Evolutionary conservation across 2,888 invertebrate genomes (phyloP).

Genomic region (Lasius platythorax): DNA sequence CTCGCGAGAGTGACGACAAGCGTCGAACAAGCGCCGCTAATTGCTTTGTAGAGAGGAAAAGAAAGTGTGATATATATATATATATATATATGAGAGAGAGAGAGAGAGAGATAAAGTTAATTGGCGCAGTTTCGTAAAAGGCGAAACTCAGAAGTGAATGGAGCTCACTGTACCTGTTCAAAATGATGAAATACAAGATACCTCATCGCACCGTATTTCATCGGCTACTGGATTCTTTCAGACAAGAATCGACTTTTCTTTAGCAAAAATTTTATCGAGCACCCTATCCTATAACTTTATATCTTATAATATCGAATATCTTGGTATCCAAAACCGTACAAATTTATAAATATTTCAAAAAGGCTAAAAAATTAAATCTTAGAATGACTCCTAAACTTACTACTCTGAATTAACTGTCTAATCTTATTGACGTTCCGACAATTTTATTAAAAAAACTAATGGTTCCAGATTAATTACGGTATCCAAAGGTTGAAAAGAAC

Average conservation of each 20-base stretch:
- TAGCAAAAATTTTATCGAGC: conserved; percentile 12
- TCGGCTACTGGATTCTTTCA: conserved; percentile 5
- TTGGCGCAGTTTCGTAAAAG: conserved; percentile 43
- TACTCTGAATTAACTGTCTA: neutral
- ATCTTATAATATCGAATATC: neutral
- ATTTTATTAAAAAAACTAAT: neutral
- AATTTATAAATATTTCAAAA: neutral
- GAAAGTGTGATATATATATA: neutral
- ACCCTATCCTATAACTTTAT: neutral
- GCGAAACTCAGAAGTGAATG: conserved; percentile 38
- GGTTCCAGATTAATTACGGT: neutral
- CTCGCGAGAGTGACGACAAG: conserved; percentile 35
- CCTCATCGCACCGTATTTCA: neutral
- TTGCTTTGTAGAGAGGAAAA: conserved; percentile 37
- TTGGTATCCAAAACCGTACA: neutral
- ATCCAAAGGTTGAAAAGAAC: neutral
- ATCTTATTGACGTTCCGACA: neutral
- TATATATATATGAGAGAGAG: neutral
- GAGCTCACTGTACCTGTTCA: conserved; percentile 9
- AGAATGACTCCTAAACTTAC: neutral
- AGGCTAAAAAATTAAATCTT: neutral
- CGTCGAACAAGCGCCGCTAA: conserved; percentile 47
- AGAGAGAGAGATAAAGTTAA: conserved; percentile 27
- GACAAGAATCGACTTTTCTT: neutral
- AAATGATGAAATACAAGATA: conserved; percentile 20